Evolutionary conservation across 2,113 vertebrate species (phyloP), one percentile per base, ranked within the genome.

Genomic region (Camelus dromedarius): DNA sequence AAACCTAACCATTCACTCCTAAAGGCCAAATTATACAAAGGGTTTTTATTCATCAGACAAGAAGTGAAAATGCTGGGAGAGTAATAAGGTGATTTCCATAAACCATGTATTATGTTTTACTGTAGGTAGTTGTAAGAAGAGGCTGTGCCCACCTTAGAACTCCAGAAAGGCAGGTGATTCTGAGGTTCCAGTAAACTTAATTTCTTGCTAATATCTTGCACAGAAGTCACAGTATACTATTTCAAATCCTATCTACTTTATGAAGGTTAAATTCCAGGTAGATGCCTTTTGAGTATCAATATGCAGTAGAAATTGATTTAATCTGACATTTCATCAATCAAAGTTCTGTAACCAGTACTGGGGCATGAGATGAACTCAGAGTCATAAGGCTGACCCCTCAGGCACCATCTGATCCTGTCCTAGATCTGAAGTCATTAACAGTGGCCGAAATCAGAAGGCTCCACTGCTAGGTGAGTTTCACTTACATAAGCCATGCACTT

Each of bases 281-380:
- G 96, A 97, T 87, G 95, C 64, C 95, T 96, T 97, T 93, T 91
- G 86, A 96, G 85, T 96, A 89, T 97, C 85, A 96, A n/a, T 89
- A 84, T 80, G 58, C 30, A 62, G 70, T 50, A 89, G 75, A 28
- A 80, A 93, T 88, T 95, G 95, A 97, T 95, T 93, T 96, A 93
- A 91, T 93, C 69, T 87, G 93, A 95, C 86, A 77, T 83, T 96
- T 97, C 91, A 86, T 97, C 96, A 92, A 62, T 93, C 81, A 80
- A 32, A 94, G 79, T 58, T 96, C 95, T 77, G 52, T 83, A 88
- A 94, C 89, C 35, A 94, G 67, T 69, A 48, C 56, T n/a, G 87
- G 66, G 62, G 22, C 54, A 54, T 38, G 85, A 94, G 91, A 91
- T 30, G 77, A 76, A 70, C 85, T 89, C 22, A 86, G 46, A 67